Percentiles rank a stretch among this genome's conserved stretches.
phyloP scores from a whole-genome alignment of 2,113 vertebrate genomes.

The Seriola quinqueradiata region DNA sequence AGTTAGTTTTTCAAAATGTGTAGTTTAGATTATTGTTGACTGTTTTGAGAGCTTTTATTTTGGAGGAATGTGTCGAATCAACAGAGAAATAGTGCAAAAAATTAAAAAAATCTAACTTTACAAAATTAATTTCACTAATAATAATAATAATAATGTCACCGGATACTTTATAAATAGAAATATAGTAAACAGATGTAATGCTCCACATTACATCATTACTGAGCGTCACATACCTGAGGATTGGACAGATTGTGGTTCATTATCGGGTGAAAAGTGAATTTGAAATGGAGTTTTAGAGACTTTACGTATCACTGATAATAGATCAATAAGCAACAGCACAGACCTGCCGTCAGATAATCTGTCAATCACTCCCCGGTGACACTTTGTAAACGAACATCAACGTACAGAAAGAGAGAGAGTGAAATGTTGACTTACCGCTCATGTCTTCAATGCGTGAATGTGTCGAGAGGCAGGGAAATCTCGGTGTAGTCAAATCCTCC shows the following conservation, averaged over 20 bases:
- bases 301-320: no score
- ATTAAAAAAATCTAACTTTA: no score
- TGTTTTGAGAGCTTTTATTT: no score
- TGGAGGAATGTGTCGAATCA: no score
- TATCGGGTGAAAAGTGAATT: background rate
- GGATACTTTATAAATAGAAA: no score
- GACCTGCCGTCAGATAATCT: background rate
- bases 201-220: background rate
- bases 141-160: no score
- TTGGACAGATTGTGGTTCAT: background rate
- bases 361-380: background rate
- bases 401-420: background rate
- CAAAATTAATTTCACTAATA: no score
- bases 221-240: background rate
- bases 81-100: no score
- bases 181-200: no score
- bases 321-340: background rate
- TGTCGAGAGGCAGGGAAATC: background rate
- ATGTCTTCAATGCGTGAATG: conserved; percentile 37
- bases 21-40: no score
- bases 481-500: background rate
- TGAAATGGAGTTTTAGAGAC: background rate
- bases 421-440: conserved; percentile 68
- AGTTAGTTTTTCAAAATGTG: no score
- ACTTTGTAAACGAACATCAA: no score